These are phyloP conservation scores for Plestiodon gilberti DNA, from an alignment of 2,113 vertebrate genomes.

Conservation along the genomic window DNA sequence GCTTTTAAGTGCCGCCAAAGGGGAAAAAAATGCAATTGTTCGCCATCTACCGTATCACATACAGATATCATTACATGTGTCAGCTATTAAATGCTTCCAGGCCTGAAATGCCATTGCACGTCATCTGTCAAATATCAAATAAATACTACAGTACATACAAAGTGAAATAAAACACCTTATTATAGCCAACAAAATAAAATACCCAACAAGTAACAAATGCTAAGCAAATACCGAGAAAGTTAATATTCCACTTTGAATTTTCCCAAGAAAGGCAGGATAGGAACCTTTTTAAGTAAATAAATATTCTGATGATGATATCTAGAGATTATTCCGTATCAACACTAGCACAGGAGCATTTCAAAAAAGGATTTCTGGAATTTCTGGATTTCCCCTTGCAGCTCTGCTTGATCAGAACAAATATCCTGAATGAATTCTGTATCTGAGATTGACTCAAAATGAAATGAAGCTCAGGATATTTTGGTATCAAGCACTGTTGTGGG, in stretches of 20 bases:
- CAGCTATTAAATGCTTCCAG: neutral
- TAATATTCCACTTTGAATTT: neutral
- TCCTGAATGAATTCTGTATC: neutral
- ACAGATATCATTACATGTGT: neutral
- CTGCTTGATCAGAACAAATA: neutral
- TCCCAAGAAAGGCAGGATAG: too few relatives aligned
- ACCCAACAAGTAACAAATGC: neutral
- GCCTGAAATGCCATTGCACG: neutral
- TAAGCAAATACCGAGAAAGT: neutral
- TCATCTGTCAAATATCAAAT: neutral
- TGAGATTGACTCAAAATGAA: neutral
- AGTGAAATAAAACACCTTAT: too few relatives aligned
- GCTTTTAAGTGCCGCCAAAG: neutral
- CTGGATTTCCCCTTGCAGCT: neutral
- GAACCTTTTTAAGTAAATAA: too few relatives aligned
- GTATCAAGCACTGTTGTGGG: neutral
- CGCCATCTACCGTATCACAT: too few relatives aligned
- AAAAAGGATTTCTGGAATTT: neutral
- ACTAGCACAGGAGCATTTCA: neutral
- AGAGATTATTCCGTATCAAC: neutral
- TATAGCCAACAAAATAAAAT: neutral
- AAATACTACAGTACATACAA: too few relatives aligned
- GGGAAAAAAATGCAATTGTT: neutral
- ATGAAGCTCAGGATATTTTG: neutral
- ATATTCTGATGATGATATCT: neutral